Conservation (phyloP, 2,888 invertebrate genomes). For the Melipona beecheii region DNA sequence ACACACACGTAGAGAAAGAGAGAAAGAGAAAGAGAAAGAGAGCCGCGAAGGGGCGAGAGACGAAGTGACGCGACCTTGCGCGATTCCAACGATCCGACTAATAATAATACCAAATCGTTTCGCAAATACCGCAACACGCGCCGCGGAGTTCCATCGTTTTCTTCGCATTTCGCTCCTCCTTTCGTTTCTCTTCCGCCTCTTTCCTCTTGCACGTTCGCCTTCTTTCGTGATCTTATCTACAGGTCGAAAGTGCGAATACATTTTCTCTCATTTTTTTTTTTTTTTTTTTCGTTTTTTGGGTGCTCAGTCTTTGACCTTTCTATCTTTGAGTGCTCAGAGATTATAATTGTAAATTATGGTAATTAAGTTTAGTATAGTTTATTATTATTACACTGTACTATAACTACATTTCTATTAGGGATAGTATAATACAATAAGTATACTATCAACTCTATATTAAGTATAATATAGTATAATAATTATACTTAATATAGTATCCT, state of each 20-base stretch:
- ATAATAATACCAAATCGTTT: conserved; percentile 65
- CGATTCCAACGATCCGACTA: conserved; percentile 70
- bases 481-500: too few species aligned
- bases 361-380: too few species aligned
- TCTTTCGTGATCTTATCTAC: background rate
- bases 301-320: background rate
- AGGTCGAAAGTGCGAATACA: background rate
- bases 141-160: conserved; percentile 25
- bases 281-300: too few species aligned
- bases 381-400: too few species aligned
- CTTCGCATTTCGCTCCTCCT: conserved; percentile 22
- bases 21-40: background rate
- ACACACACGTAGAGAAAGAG: background rate
- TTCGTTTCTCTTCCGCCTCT: conserved; percentile 39
- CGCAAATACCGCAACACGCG: conserved; percentile 61
- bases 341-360: too few species aligned
- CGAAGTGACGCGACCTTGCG: conserved; percentile 61
- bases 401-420: too few species aligned
- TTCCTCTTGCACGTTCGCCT: background rate
- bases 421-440: too few species aligned
- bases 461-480: too few species aligned
- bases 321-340: too few species aligned
- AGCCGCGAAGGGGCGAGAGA: background rate
- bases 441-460: too few species aligned
- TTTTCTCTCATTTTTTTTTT: background rate